Conservation (phyloP, 2,113 vertebrate species). For the Oostethus manadensis region DNA sequence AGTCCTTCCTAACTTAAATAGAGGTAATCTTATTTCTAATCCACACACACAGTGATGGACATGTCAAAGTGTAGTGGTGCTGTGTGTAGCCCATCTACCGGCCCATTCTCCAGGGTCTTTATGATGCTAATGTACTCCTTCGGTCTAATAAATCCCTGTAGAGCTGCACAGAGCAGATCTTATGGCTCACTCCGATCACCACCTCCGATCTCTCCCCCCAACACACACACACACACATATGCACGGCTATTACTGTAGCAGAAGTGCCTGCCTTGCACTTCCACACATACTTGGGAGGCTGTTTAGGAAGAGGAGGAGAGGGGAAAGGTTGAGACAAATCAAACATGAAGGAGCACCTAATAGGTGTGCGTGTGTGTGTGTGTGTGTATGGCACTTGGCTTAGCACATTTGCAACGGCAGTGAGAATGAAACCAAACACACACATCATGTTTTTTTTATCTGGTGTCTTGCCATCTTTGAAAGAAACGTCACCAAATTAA, state of each 20-base stretch:
- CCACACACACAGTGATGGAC: constrained; percentile 34
- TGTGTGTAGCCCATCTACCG: constrained; percentile 59
- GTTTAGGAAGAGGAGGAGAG: constrained; percentile 44
- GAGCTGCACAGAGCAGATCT: constrained; percentile 72
- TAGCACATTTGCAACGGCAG: no score
- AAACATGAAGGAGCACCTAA: constrained; percentile 62
- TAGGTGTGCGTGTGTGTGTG: constrained; percentile 23
- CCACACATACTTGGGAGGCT: constrained; percentile 59
- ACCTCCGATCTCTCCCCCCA: constrained; percentile 43
- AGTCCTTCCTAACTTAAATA: constrained; percentile 67
- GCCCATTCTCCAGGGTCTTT: constrained; percentile 72
- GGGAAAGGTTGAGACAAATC: constrained; percentile 60
- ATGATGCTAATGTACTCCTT: constrained; percentile 78
- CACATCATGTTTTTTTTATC: constrained; percentile 27
- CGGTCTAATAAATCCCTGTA: constrained; percentile 77
- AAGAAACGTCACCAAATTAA: constrained; percentile 7
- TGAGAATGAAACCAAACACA: constrained; percentile 9
- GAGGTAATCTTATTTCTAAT: constrained; percentile 65
- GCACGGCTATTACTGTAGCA: constrained; percentile 44
- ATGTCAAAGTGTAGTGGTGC: constrained; percentile 57
- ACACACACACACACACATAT: constrained; percentile 34
- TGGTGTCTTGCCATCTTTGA: constrained; percentile 9
- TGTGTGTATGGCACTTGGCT: constrained; percentile 8
- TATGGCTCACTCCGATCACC: constrained; percentile 66
- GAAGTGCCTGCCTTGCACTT: constrained; percentile 71